Conservation (phyloP, 2,113 vertebrate genomes). For the Neodontobutis hainanensis region DNA sequence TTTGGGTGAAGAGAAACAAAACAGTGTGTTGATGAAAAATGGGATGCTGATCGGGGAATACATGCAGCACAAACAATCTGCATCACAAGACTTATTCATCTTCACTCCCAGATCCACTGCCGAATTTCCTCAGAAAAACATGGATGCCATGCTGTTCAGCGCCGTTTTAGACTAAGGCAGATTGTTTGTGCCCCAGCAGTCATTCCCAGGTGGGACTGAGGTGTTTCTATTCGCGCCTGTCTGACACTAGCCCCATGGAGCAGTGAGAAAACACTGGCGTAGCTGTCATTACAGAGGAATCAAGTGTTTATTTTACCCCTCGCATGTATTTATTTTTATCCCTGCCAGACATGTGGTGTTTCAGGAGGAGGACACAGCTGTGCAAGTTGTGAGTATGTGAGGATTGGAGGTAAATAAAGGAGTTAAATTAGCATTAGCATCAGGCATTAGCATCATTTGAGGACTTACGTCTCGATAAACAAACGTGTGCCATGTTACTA, state of each 20-base stretch:
- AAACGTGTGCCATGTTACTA: no score
- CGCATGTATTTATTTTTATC: constrained; percentile 26
- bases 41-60: constrained; percentile 11
- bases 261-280: neutral
- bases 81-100: neutral
- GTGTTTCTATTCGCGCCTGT: constrained; percentile 33
- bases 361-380: neutral
- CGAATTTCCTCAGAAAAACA: neutral
- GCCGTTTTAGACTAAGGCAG: constrained; percentile 8
- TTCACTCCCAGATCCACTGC: neutral
- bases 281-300: constrained; percentile 18
- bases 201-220: constrained; percentile 21
- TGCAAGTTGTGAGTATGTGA: constrained; percentile 5
- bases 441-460: neutral
- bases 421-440: neutral
- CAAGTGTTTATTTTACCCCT: constrained; percentile 2
- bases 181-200: constrained; percentile 32
- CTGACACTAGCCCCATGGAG: constrained; percentile 17
- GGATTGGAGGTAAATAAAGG: neutral
- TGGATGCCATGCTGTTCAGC: constrained; percentile 9
- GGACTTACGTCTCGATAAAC: no score
- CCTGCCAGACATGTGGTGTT: neutral
- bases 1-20: no score
- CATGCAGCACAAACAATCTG: constrained; percentile 15
- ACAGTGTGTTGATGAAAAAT: neutral